Percentiles rank a stretch among this genome's conserved stretches.
These are phyloP conservation scores for Mallotus villosus DNA, from an alignment of 2,797 vertebrate genomes.

Conservation along the genomic window DNA sequence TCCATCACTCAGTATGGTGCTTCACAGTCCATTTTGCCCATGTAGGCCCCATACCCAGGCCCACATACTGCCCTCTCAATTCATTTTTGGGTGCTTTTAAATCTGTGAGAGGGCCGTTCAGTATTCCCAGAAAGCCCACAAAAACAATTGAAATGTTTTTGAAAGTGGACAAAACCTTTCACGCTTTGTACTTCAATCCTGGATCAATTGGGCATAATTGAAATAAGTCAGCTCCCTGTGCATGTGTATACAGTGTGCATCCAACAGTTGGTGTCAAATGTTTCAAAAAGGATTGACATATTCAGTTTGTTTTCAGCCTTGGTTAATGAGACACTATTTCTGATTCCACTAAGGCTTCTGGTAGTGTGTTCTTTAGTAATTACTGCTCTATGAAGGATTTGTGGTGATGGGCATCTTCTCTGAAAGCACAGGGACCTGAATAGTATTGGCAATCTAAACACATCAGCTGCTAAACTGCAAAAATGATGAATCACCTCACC, in stretches of 20 bases:
- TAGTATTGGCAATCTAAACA: constrained; percentile 36
- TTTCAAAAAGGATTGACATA: background rate
- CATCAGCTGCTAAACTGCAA: constrained; percentile 32
- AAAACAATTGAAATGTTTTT: constrained; percentile 22
- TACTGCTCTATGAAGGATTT: constrained; percentile 22
- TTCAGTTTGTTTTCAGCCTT: background rate
- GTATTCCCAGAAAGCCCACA: constrained; percentile 21
- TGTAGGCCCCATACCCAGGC: background rate
- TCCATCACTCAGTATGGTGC: background rate
- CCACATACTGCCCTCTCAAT: constrained; percentile 25
- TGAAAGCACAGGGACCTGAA: constrained; percentile 17
- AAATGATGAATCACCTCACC: constrained; percentile 34
- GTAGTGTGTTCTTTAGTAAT: constrained; percentile 17
- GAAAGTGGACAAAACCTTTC: constrained; percentile 10
- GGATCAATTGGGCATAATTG: background rate
- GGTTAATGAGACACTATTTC: constrained; percentile 22
- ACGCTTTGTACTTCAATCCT: constrained; percentile 4
- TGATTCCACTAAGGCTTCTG: constrained; percentile 17
- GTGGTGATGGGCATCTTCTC: constrained; percentile 41
- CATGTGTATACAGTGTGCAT: background rate
- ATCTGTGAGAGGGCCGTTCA: constrained; percentile 33
- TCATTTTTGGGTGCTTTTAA: constrained; percentile 36
- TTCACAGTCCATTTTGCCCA: background rate
- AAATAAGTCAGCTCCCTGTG: background rate
- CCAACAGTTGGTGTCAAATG: background rate